Evolutionary conservation across 1,140 invertebrate species (phyloP).

Genomic region (Scaptomyza montana): DNA sequence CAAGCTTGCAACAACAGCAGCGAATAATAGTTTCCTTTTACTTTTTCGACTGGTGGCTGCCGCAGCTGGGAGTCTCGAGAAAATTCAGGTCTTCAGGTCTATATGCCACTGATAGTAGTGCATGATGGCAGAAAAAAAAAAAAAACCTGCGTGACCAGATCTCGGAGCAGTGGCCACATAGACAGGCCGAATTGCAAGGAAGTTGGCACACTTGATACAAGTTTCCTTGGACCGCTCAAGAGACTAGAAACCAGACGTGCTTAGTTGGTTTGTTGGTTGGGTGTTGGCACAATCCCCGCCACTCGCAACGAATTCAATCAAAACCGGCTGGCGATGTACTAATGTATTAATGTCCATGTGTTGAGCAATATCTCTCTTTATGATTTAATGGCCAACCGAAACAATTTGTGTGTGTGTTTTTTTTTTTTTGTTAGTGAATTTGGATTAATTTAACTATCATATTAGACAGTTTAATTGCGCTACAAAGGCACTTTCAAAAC

Average conservation of each 20-base stretch:
- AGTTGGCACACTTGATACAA: slow-evolving; percentile 72
- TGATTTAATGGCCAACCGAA: slow-evolving; percentile 65
- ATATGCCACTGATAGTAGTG: slow-evolving; percentile 37
- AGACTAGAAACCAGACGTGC: slow-evolving; percentile 17
- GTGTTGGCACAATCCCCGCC: slow-evolving; percentile 54
- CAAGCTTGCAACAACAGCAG: slow-evolving; percentile 7
- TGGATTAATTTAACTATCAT: slow-evolving; percentile 26
- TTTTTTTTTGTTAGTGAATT: slow-evolving; percentile 12
- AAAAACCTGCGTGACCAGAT: slow-evolving; percentile 66
- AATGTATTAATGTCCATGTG: slow-evolving; percentile 13
- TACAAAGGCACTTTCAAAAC: slow-evolving; percentile 20
- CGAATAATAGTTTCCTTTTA: slow-evolving; percentile 67
- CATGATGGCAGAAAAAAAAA: background rate
- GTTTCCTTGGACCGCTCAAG: slow-evolving; percentile 50
- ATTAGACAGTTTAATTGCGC: slow-evolving; percentile 33
- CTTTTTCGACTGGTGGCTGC: slow-evolving; percentile 39
- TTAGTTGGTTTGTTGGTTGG: slow-evolving; percentile 25
- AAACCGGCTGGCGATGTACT: slow-evolving; percentile 12
- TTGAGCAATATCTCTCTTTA: slow-evolving; percentile 64
- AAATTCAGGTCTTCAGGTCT: slow-evolving; percentile 74
- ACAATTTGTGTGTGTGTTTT: slow-evolving; percentile 4
- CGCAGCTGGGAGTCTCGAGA: slow-evolving; percentile 17
- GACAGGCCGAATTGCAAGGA: slow-evolving; percentile 62
- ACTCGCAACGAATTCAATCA: slow-evolving; percentile 19
- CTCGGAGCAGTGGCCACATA: slow-evolving; percentile 6